Conservation (phyloP, 1,140 invertebrate genomes). For the Rhopalosiphum maidis region DNA sequence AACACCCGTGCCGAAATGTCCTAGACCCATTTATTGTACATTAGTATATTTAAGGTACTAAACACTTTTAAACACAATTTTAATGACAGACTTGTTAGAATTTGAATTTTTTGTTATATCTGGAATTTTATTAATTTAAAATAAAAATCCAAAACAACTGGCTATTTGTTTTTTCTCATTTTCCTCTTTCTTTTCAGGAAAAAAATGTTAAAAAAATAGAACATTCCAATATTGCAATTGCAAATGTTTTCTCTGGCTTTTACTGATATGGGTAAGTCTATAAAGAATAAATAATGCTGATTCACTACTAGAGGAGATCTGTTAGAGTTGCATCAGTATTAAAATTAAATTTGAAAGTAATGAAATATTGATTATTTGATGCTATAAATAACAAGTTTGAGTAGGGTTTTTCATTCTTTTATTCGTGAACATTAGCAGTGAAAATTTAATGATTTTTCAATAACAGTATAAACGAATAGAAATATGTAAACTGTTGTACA, state of each 20-base stretch:
- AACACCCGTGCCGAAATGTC: too few species aligned
- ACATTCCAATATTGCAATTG: background rate
- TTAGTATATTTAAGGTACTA: background rate
- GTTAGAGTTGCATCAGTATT: background rate
- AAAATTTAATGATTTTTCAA: background rate
- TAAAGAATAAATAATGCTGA: background rate
- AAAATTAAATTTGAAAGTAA: background rate
- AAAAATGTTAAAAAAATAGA: background rate
- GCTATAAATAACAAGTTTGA: background rate
- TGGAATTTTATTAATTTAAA: background rate
- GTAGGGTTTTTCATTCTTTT: background rate
- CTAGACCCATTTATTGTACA: too few species aligned
- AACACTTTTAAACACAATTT: background rate
- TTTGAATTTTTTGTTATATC: background rate
- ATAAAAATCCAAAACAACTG: background rate
- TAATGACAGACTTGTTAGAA: background rate
- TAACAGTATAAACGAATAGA: background rate
- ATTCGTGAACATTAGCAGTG: background rate
- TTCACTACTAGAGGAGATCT: background rate
- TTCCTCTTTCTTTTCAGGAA: background rate
- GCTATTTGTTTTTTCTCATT: background rate
- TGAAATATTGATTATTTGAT: background rate
- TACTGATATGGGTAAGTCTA: background rate
- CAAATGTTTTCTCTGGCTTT: background rate
- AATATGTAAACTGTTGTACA: background rate